These are phyloP conservation scores for Ammodytes dubius DNA, from an alignment of 2,113 vertebrate genomes.

Conservation along the genomic window DNA sequence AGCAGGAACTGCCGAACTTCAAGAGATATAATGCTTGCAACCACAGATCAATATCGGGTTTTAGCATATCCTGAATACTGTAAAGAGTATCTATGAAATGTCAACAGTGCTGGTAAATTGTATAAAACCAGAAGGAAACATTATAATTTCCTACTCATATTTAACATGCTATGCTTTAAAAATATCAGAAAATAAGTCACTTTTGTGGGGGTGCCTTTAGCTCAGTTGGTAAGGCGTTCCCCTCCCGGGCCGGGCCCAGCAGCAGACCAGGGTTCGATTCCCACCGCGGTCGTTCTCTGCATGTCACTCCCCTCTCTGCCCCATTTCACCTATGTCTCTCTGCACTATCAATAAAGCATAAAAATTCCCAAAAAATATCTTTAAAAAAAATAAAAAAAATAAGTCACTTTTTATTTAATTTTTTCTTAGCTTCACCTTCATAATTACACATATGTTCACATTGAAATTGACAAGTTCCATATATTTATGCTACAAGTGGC, in stretches of 20 bases:
- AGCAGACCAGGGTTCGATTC: too few relatives aligned
- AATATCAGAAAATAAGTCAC: constrained; percentile 6
- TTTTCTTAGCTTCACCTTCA: background rate
- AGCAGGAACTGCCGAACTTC: constrained; percentile 48
- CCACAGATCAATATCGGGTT: constrained; percentile 61
- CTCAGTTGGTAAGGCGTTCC: too few relatives aligned
- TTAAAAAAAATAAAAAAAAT: too few relatives aligned
- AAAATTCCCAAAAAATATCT: too few relatives aligned
- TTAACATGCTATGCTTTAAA: background rate
- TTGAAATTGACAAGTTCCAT: background rate
- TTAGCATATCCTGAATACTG: constrained; percentile 47
- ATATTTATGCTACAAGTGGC: background rate
- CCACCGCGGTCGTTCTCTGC: too few relatives aligned
- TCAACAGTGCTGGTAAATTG: constrained; percentile 37
- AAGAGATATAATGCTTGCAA: constrained; percentile 52
- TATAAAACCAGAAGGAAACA: constrained; percentile 26
- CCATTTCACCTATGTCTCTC: too few relatives aligned
- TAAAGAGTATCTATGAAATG: constrained; percentile 32
- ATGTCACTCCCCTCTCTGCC: background rate
- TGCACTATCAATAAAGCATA: too few relatives aligned
- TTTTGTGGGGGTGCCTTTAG: too few relatives aligned
- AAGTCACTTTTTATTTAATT: background rate
- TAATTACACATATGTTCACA: background rate
- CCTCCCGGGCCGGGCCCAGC: too few relatives aligned
- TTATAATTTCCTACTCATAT: background rate